Evolutionary conservation across 1,140 invertebrate species (phyloP), one percentile per base, ranked within the genome.

Genomic region (Ceratitis capitata): DNA sequence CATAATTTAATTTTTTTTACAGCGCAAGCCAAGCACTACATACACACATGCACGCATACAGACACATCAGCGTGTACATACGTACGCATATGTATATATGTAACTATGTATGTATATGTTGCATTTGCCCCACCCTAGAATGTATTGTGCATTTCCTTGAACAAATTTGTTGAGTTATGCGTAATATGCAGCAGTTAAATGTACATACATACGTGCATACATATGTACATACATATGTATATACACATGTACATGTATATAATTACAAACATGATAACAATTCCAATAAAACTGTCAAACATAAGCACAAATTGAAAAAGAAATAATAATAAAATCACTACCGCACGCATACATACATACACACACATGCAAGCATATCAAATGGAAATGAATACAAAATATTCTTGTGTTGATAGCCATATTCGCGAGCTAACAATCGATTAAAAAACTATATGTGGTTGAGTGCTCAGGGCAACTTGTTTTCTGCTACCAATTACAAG

Each of bases 251-350:
- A n/a, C n/a, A n/a, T n/a, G n/a, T n/a, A n/a, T n/a, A 39, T 45
- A 78, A 78, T 78, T 78, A 78, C 69, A 78, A 78, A 78, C 39
- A 78, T 78, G 69, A 78, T 78, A 78, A 78, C 69, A 78, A 78
- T 78, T 78, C 29, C 26, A 78, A 78, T 78, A 78, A 78, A 78
- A 78, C 69, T 78, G 69, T 78, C 69, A 78, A 78, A 78, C n/a
- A 78, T 3, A 61, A 78, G 5, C 7, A 19, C 16, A 69, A 9
- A 56, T 12, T 19, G n/a, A 19, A 53, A 53, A 4, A 53, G 51
- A 53, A 61, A 61, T 29, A 61, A 61, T 26, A 61, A 1, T 14
- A 61, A 23, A 29, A 61, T 3, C n/a, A n/a, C n/a, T 56, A 45
- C 39, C 16, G 19, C 19, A 10, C 42, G 5, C 69, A 10, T 7